Conservation (phyloP, 2,113 vertebrate species). For the Rhea pennata region DNA sequence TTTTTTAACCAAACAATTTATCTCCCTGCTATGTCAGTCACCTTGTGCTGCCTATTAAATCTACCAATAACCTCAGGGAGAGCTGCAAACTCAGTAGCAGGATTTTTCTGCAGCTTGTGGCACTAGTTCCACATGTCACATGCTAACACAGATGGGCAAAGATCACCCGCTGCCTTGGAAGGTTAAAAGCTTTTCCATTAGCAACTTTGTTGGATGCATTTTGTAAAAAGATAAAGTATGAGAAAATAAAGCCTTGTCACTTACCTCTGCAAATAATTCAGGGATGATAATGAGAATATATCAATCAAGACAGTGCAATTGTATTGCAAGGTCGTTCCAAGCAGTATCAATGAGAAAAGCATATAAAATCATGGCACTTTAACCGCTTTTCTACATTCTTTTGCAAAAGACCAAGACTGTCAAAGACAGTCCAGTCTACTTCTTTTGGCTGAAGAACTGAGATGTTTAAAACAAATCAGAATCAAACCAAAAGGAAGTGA, state of each 20-base stretch:
- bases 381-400: not conserved
- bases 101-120: not conserved
- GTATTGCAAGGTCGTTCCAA: not conserved
- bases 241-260: slow-evolving; percentile 68
- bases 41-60: not conserved
- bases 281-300: slow-evolving; percentile 50
- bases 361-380: not conserved
- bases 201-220: slow-evolving; percentile 17
- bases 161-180: slow-evolving; percentile 12
- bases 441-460: not conserved
- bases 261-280: slow-evolving; percentile 55
- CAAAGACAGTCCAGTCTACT: not conserved
- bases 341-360: not conserved
- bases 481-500: not conserved
- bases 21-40: not conserved
- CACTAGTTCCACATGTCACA: not conserved
- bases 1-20: not conserved
- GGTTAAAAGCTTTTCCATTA: slow-evolving; percentile 80
- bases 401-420: not conserved
- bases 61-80: not conserved
- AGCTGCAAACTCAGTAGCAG: not conserved
- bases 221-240: slow-evolving; percentile 42
- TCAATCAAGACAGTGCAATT: not conserved
- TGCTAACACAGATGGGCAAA: not conserved
- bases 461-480: fast-evolving